Percentiles rank a stretch among this genome's conserved stretches.
Conservation (phyloP, 2,888 invertebrate species). For the Anaspis maculata region DNA sequence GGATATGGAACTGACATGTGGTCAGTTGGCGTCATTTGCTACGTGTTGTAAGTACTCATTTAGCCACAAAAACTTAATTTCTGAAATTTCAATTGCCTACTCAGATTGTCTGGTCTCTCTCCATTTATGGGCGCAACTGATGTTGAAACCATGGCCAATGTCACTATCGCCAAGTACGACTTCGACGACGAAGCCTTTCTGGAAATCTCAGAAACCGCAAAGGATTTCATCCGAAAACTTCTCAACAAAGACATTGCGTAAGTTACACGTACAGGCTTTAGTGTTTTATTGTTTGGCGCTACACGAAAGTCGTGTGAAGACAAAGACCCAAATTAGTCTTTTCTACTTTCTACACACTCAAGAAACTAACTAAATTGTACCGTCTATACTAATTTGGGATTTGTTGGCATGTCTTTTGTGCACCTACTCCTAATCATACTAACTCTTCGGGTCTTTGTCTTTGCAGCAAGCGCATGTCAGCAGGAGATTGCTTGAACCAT, state of each 20-base stretch:
- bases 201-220: conserved; percentile 88
- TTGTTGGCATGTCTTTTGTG: conserved; percentile 23
- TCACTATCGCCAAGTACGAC: conserved; percentile 93
- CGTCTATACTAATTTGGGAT: conserved; percentile 33
- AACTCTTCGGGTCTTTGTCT: conserved; percentile 26
- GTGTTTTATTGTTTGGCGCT: too few species aligned
- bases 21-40: conserved; percentile 97
- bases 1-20: conserved; percentile 97
- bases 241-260: conserved; percentile 88
- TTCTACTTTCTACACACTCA: too few species aligned
- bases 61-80: neutral
- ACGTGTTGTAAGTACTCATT: conserved; percentile 91
- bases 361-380: neutral
- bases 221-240: conserved; percentile 89
- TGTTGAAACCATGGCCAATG: conserved; percentile 97
- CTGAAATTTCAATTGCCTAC: conserved; percentile 1
- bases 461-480: conserved; percentile 75
- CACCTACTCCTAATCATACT: conserved; percentile 18
- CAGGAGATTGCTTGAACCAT: conserved; percentile 77
- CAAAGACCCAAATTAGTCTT: too few species aligned
- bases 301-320: too few species aligned
- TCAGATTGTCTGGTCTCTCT: conserved; percentile 85
- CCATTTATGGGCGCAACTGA: conserved; percentile 99
- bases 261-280: too few species aligned
- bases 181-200: conserved; percentile 96